Evolutionary conservation across 2,113 vertebrate genomes (phyloP).

Genomic region (Oreocharis arfaki): DNA sequence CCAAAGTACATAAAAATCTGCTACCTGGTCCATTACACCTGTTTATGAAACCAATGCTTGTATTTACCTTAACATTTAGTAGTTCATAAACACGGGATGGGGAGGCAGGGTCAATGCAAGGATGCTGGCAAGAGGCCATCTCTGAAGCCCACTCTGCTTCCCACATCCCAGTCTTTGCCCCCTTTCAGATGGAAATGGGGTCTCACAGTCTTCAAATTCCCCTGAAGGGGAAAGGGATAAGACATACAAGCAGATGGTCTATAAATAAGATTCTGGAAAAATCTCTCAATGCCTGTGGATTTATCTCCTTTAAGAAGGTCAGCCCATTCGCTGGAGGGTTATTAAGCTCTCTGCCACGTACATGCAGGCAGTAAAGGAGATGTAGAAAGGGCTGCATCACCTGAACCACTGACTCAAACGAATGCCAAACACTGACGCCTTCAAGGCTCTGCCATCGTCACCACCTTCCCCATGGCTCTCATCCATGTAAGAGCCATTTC

Average conservation of each 20-base stretch:
- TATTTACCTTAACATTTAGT: neutral
- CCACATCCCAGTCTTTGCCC: neutral
- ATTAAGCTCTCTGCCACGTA: neutral
- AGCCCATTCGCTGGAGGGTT: neutral
- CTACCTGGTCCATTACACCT: slow-evolving; percentile 2
- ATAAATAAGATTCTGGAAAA: neutral
- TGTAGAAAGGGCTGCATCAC: neutral
- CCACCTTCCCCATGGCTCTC: neutral
- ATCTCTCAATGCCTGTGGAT: neutral
- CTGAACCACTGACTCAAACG: neutral
- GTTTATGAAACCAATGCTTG: neutral
- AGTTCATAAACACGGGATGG: neutral
- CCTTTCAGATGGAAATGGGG: neutral
- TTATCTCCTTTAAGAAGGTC: neutral
- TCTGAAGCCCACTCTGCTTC: neutral
- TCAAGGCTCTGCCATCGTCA: neutral
- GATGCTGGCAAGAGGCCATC: neutral
- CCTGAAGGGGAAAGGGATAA: neutral
- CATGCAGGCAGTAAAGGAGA: neutral
- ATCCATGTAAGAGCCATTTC: neutral
- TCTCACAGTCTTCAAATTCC: neutral
- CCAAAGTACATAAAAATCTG: slow-evolving; percentile 34
- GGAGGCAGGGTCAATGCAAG: neutral
- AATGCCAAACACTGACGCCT: neutral
- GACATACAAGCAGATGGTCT: neutral